A percentile compares a stretch with the other conserved stretches of the same genome.
phyloP scores from a whole-genome alignment of 2,797 vertebrate species.

The Ptychadena robeensis region DNA sequence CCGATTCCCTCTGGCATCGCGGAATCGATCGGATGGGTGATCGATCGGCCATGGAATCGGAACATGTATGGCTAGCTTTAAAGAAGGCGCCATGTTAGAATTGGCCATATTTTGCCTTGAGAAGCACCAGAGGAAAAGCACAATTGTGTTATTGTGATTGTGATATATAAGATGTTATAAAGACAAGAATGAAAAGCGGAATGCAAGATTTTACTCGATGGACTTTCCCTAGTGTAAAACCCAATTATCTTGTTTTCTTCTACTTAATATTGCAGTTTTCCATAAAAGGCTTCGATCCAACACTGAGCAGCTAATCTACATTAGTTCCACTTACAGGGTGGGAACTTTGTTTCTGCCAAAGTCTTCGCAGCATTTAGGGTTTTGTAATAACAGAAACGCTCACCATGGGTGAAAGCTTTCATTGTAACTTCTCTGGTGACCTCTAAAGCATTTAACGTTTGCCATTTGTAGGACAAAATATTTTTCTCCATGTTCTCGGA shows the following conservation, averaged over 20 bases:
- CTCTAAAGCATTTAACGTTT: neutral
- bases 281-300: slow-evolving; percentile 40
- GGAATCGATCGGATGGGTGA: too few relatives aligned
- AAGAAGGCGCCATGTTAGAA: neutral
- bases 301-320: slow-evolving; percentile 20
- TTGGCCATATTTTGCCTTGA: neutral
- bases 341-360: slow-evolving; percentile 26
- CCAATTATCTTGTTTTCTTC: slow-evolving; percentile 48
- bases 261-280: slow-evolving; percentile 46
- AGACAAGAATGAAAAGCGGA: slow-evolving; percentile 5
- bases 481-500: neutral
- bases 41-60: too few relatives aligned
- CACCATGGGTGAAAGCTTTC: neutral
- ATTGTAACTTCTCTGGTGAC: neutral
- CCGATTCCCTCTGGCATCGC: too few relatives aligned
- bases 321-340: slow-evolving; percentile 40
- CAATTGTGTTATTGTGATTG: neutral
- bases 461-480: neutral
- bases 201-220: neutral
- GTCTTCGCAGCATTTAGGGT: neutral
- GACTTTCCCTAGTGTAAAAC: slow-evolving; percentile 15
- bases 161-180: slow-evolving; percentile 1
- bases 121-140: neutral
- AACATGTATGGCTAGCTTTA: too few relatives aligned
- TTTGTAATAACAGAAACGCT: slow-evolving; percentile 26